Evolutionary conservation across 2,888 invertebrate genomes (phyloP).

Genomic region (Bombyx huttoni): DNA sequence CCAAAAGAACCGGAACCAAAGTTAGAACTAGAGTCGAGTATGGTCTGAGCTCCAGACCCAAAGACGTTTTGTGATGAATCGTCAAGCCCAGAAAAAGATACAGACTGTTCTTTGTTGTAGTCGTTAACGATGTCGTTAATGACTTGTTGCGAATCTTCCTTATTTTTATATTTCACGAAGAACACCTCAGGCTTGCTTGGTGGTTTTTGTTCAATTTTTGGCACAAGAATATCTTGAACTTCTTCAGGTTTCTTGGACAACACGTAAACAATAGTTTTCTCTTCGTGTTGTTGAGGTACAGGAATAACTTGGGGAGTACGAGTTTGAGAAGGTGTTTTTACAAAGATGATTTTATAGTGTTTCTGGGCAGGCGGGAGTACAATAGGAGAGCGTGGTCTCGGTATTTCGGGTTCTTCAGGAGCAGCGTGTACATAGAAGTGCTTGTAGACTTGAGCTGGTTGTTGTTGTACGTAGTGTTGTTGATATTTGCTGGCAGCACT

Average conservation of each 20-base stretch:
- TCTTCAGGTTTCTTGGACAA: constrained; percentile 83
- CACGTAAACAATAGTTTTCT: constrained; percentile 84
- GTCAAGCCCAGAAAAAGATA: constrained; percentile 3
- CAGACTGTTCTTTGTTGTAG: constrained; percentile 25
- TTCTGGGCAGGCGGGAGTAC: constrained; percentile 77
- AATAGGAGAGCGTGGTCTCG: constrained; percentile 71
- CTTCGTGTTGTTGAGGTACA: constrained; percentile 77
- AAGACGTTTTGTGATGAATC: neutral
- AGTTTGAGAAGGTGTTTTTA: constrained; percentile 79
- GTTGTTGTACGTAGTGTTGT: constrained; percentile 79
- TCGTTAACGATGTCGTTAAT: constrained; percentile 59
- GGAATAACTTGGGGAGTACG: constrained; percentile 78
- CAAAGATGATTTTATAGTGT: constrained; percentile 86
- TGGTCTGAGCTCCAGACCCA: neutral
- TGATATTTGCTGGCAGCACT: constrained; percentile 28
- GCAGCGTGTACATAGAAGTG: constrained; percentile 63
- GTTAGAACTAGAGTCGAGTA: constrained; percentile 1
- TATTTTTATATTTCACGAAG: constrained; percentile 84
- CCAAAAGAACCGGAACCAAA: neutral
- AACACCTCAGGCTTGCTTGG: constrained; percentile 84
- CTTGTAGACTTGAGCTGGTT: constrained; percentile 79
- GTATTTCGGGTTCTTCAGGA: constrained; percentile 61
- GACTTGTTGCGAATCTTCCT: constrained; percentile 61
- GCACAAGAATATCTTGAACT: constrained; percentile 75
- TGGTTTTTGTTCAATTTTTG: constrained; percentile 77